A percentile compares a stretch with the other conserved stretches of the same genome.
Conservation (phyloP, 2,888 invertebrate genomes). For the Calameuta pallipes region DNA sequence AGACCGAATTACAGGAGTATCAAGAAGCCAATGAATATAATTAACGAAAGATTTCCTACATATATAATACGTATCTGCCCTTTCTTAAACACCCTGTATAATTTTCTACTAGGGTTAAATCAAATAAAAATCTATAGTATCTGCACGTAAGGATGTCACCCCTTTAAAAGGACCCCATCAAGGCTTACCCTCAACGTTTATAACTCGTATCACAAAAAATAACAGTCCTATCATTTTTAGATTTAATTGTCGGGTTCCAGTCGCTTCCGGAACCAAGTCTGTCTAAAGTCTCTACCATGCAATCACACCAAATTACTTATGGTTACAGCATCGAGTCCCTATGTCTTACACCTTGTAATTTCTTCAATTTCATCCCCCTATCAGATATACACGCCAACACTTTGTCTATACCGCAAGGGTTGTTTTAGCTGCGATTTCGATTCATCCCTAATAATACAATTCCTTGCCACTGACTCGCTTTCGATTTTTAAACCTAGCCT, state of each 20-base stretch:
- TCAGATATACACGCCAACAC: background rate
- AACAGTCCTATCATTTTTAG: background rate
- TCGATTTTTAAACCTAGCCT: background rate
- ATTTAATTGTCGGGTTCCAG: background rate
- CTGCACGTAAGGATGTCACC: background rate
- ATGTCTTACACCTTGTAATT: slow-evolving; percentile 4
- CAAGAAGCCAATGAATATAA: slow-evolving; percentile 2
- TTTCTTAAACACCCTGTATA: background rate
- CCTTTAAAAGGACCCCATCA: background rate
- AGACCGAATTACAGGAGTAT: slow-evolving; percentile 21
- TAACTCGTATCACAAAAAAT: background rate
- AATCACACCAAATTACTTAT: slow-evolving; percentile 1
- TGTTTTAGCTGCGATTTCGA: background rate
- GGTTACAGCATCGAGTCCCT: background rate
- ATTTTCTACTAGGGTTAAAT: background rate
- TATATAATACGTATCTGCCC: background rate
- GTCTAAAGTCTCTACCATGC: slow-evolving; percentile 1
- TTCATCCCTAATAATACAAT: background rate
- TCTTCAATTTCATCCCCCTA: background rate
- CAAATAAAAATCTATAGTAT: background rate
- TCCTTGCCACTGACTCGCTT: background rate
- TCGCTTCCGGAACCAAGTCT: background rate
- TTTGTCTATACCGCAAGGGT: background rate
- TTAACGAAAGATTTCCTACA: background rate
- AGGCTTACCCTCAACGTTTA: background rate